Conservation (phyloP, 1,140 invertebrate genomes). For the Neodiprion virginianus region DNA sequence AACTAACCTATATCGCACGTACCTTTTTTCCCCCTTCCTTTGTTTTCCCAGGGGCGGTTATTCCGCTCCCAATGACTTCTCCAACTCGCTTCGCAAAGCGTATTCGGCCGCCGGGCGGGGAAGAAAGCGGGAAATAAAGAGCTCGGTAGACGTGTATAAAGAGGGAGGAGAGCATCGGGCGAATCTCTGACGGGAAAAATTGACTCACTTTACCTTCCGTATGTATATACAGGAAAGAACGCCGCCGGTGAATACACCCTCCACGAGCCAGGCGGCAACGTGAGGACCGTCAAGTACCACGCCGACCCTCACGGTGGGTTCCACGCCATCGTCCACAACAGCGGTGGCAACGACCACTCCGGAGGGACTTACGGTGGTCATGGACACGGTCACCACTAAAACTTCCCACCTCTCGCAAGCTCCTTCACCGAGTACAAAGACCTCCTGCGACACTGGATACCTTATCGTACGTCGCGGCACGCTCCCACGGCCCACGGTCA, state of each 20-base stretch:
- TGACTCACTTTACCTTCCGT: not conserved
- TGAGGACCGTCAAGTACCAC: slow-evolving; percentile 78
- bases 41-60: no score
- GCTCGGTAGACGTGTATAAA: no score
- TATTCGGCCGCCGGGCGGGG: not conserved
- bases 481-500: not conserved
- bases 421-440: not conserved
- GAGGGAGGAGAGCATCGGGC: not conserved
- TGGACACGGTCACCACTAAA: slow-evolving; percentile 23
- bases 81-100: not conserved
- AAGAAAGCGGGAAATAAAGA: no score
- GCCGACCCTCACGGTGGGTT: slow-evolving; percentile 82
- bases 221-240: slow-evolving; percentile 40
- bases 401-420: not conserved
- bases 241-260: slow-evolving; percentile 75
- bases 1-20: not conserved
- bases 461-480: no score
- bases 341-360: slow-evolving; percentile 62
- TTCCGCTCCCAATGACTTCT: not conserved
- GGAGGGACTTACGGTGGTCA: slow-evolving; percentile 51
- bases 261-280: slow-evolving; percentile 79
- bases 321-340: slow-evolving; percentile 76
- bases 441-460: not conserved
- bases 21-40: not conserved
- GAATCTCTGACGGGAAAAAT: not conserved